Evolutionary conservation across 2,888 invertebrate genomes (phyloP), one percentile per base, ranked within the genome.

Genomic region (Lamellibrachia satsuma): DNA sequence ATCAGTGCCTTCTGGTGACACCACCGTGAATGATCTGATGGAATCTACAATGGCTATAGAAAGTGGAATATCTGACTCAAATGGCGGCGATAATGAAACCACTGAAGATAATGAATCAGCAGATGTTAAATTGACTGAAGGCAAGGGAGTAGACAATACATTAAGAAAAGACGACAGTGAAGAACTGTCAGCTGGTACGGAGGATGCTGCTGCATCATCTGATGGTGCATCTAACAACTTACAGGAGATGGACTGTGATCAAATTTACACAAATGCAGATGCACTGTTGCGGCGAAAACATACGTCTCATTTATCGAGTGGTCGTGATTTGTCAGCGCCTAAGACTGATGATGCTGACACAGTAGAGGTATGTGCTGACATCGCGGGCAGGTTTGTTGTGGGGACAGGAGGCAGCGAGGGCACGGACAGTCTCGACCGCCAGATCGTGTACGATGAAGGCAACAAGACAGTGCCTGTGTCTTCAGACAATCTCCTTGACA

Each of bases 351-450:
- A 75, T 15, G 75, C 22, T 75, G 75, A 75, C 3, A n/a, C 15
- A 22, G 75, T 75, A n/a, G 75, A n/a, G 75, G 75, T 75, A n/a
- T 75, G 75, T 75, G 75, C 75, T 75, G 75, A 75, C 75, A 75
- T 75, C n/a, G 75, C 75, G 11, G 75, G 75, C 75, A 75, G 75
- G 75, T 75, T 75, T n/a, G 3, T 75, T 2, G 75, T 75, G 75
- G 75, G 6, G 75, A n/a, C 22, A 6, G 75, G 75, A 22, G 75
- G 75, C 0, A 75, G 75, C 7, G 75, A 75, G 22, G 75, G 75
- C 15, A 75, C 75, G 6, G 75, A 75, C 75, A 75, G 75, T 75
- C 75, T 75, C 1, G 75, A 75, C 22, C 15, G 75, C 15, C 15
- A 75, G 75, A n/a, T 75, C 3, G n/a, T 75, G 22, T 22, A 15